Percentiles rank a stretch among this genome's conserved stretches.
Evolutionary conservation across 2,113 vertebrate species (phyloP).

Genomic region (Guaruba guarouba): DNA sequence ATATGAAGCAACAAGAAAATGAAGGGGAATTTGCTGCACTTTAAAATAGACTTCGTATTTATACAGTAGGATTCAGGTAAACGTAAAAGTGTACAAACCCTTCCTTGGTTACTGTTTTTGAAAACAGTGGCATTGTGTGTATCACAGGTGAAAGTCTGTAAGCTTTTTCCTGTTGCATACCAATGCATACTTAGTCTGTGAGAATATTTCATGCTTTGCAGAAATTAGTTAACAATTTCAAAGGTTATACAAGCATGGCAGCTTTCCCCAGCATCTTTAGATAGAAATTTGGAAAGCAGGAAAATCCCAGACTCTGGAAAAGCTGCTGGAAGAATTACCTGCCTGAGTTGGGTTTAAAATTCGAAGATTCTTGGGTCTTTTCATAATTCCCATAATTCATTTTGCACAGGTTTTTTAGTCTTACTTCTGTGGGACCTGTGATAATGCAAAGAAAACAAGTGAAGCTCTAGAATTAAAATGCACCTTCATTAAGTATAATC

Average conservation of each 20-base stretch:
- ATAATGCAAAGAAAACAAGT: background rate
- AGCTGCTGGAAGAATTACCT: background rate
- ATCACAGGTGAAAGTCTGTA: background rate
- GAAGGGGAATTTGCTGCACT: background rate
- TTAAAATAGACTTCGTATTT: background rate
- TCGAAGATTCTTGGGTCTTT: background rate
- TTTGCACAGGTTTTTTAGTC: background rate
- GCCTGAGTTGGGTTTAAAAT: background rate
- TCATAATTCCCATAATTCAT: background rate
- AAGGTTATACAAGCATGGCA: background rate
- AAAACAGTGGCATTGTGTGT: background rate
- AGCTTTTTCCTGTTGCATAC: rapidly evolving
- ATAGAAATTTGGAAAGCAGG: background rate
- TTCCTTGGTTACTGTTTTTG: background rate
- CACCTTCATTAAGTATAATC: background rate
- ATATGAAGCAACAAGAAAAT: background rate
- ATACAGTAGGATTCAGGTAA: background rate
- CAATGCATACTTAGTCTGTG: rapidly evolving
- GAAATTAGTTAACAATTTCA: background rate
- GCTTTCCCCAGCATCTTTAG: background rate
- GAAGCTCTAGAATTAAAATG: background rate
- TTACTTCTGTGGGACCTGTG: background rate
- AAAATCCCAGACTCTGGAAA: background rate
- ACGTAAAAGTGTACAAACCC: background rate
- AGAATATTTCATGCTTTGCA: background rate